Base-by-base conservation (phyloP, 2,113 vertebrate species). In the Pseudopipra pipra region DNA sequence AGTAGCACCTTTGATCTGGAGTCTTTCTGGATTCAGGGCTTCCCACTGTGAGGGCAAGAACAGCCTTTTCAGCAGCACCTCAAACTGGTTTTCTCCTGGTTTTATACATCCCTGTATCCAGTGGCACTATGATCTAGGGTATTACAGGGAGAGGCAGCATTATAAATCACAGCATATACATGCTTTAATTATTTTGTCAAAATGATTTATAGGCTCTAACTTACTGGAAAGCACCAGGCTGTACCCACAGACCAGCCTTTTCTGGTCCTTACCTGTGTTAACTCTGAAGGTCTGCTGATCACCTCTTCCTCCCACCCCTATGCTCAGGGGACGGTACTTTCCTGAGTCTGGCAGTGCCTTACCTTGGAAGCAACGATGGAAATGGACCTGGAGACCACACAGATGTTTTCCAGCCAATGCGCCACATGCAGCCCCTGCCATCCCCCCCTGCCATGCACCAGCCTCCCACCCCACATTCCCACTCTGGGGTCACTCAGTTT, bases 101-200 rank as follows among this genome's bases (percentile, higher is more conserved):
- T 88, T 77, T 47, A 8, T 35, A 28, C 39, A 27, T 51, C 55
- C 8, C 75, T 9, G 6, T 43, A 58, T 18, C 87, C 54, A 66
- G 82, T 74, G 6, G 63, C 59, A 20, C 51, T 31, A 14, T 2
- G 10, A 49, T 46, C 51, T 9, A 4, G 35, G 27, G 56, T n/a
- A 35, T 52, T 67, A 20, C 27, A 77, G 51, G 6, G 0, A 94
- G 92, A 95, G 72, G 54, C 51, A 77, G 56, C 7, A 30, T 41
- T 72, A 96, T 92, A 94, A 95, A 95, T 96, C 72, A 89, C 15
- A 78, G 65, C 51, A 62, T 37, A 52, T 44, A 56, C 22, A 56
- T n/a, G 65, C 73, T 81, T 95, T 97, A 92, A 96, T 96, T 96
- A 96, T 85, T 97, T 96, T 95, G 93, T 95, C 94, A 95, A 91